Evolutionary conservation across 2,797 vertebrate genomes (phyloP).

Genomic region (Acestrorhynchus altus): DNA sequence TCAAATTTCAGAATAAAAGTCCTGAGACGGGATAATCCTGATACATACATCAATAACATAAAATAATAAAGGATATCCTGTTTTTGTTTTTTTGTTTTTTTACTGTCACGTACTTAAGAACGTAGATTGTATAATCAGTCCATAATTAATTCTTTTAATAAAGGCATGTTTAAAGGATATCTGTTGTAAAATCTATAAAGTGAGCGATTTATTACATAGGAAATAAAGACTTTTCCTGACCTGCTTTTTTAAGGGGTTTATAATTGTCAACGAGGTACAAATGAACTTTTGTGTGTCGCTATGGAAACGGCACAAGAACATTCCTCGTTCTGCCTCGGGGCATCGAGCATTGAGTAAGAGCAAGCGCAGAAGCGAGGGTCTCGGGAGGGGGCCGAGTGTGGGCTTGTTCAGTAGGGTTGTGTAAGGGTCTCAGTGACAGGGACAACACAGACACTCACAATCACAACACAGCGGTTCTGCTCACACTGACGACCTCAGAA

Average conservation of each 20-base stretch:
- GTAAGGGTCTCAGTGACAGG: too few relatives aligned
- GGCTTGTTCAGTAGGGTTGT: neutral
- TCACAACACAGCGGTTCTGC: too few relatives aligned
- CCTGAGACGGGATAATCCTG: too few relatives aligned
- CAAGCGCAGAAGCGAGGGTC: neutral
- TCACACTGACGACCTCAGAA: too few relatives aligned
- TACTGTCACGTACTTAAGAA: too few relatives aligned
- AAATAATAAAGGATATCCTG: too few relatives aligned
- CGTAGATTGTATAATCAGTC: neutral
- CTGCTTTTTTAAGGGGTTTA: neutral
- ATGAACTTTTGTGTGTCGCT: conserved; percentile 36
- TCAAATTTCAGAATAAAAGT: too few relatives aligned
- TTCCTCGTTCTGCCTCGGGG: conserved; percentile 2
- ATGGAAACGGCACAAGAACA: conserved; percentile 40
- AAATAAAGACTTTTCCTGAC: neutral
- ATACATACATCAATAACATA: too few relatives aligned
- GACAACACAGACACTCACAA: neutral
- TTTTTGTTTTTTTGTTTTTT: too few relatives aligned
- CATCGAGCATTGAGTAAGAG: conserved; percentile 3
- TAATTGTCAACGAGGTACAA: conserved; percentile 20
- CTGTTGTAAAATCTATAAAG: too few relatives aligned
- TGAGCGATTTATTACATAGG: too few relatives aligned
- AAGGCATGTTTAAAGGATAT: neutral
- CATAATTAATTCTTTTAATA: neutral
- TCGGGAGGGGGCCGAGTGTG: neutral